Base-by-base conservation (phyloP, 2,888 invertebrate species). In the Troides aeacus region DNA sequence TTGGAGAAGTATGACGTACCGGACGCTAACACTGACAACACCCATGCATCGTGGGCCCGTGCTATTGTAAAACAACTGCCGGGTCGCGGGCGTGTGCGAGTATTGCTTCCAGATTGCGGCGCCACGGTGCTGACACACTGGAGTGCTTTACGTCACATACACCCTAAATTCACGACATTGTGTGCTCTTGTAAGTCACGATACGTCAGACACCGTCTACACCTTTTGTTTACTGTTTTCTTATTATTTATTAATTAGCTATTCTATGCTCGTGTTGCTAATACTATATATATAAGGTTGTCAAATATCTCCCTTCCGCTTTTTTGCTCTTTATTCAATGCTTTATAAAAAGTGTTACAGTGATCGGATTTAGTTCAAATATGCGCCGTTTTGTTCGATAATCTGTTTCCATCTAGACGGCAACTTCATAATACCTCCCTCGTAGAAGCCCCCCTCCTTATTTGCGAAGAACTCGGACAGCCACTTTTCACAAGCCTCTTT, bases 51-150 rank as follows among this genome's bases (percentile, higher is more conserved):
- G 90, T 96, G 96, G 95, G 94, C 94, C 77, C 92, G 96, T 68
- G 96, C 93, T 2, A 77, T 90, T 17, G 93, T 96, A 39, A 76
- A 78, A 4, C 91, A 87, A 78, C 73, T 85, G 87, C 76, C 88
- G 79, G 81, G 87, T 0, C 85, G 87, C 57, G 83, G 80, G 5
- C 87, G 89, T 72, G 94, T 95, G 36, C 86, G 91, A 62, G 93
- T 96, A 42, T 85, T 87, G 74, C 93, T 94, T 72, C 94, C 96
- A 0, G 97, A 97, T 88, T 88, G 85, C 77, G 97, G 97, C 56
- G 86, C 85, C 66, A 79, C 75, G 17, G 86, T 92, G 68, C 82
- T 83, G 1, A 85, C 94, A 64, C 84, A 90, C 62, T 94, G 94
- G 88, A 80, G 85, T 24, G 80, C 85, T 58, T 84, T 96, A 61